Base-by-base conservation (phyloP, 23 tunicate genomes). In the Halocynthia aurantium region DNA sequence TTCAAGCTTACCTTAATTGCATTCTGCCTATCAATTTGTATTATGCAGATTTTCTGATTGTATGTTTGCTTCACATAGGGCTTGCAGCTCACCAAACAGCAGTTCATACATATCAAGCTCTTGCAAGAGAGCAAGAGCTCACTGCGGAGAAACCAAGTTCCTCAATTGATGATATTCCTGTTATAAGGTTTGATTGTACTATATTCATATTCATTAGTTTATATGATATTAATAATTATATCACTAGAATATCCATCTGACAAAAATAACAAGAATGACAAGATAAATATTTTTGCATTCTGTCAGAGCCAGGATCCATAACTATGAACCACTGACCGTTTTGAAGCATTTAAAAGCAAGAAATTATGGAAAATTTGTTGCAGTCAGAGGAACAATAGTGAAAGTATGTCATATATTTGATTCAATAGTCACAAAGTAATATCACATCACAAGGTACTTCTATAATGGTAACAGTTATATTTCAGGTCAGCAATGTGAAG, bases 401-500 rank as follows among this genome's bases (percentile, higher is more conserved):
- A 92, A 92, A 74, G 98, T 85, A 31, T 31, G 64, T 60, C 64
- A 60, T 60, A 60, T 60, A n/a, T 31, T 31, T 31, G 44, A 31
- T 58, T 58, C 63, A 2, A 58, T 58, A 2, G n/a, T 58, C 15
- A 58, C 17, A 13, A n/a, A 13, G 63, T 13, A 58, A 58, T 58
- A 13, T 58, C 63, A 58, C 63, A 13, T n/a, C 63, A 58, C 17
- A 13, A 13, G 63, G 63, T 58, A 58, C 17, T 13, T 15, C 63
- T 4, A 13, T 58, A 58, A n/a, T 58, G 17, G 15, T 13, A 58
- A 2, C 63, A 13, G 15, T 58, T 58, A 13, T n/a, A 58, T 58
- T 65, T 15, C 31, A 92, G 98, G 98, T 92, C 22, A 83, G 98
- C 84, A 86, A 92, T 74, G 98, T 92, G 9, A 86, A 83, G 65